Evolutionary conservation across 2,888 invertebrate species (phyloP).

Genomic region (Chymomyza fuscimana): DNA sequence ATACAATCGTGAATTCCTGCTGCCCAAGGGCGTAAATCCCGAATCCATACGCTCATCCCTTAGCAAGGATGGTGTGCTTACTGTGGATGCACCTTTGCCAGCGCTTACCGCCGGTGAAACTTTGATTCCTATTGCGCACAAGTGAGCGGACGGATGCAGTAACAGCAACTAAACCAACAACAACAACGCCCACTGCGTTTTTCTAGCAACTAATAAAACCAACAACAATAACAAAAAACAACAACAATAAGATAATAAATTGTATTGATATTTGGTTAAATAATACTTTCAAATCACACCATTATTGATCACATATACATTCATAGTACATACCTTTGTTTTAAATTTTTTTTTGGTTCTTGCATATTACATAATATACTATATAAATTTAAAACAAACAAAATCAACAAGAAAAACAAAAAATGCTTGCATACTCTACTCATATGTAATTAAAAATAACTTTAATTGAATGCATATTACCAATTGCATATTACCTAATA

Average conservation of each 20-base stretch:
- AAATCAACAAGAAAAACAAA: background rate
- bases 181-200: conserved; percentile 12
- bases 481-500: conserved; percentile 33
- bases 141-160: conserved; percentile 52
- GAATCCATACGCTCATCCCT: conserved; percentile 97
- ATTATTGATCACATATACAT: background rate
- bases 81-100: conserved; percentile 97
- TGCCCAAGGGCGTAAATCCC: conserved; percentile 98
- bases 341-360: conserved; percentile 38
- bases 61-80: conserved; percentile 97
- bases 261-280: background rate
- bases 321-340: conserved; percentile 16
- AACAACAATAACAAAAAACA: conserved; percentile 5
- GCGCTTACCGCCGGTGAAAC: conserved; percentile 82
- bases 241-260: conserved; percentile 7
- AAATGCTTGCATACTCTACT: conserved; percentile 70
- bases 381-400: background rate
- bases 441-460: conserved; percentile 67
- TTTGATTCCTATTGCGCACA: conserved; percentile 80
- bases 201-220: conserved; percentile 41
- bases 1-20: conserved; percentile 97
- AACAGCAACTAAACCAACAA: background rate
- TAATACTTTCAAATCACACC: background rate
- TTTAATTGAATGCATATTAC: conserved; percentile 71
- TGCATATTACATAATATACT: conserved; percentile 40